phyloP scores from a whole-genome alignment of 2,888 invertebrate species.

The Hypselothyrea guttata region DNA sequence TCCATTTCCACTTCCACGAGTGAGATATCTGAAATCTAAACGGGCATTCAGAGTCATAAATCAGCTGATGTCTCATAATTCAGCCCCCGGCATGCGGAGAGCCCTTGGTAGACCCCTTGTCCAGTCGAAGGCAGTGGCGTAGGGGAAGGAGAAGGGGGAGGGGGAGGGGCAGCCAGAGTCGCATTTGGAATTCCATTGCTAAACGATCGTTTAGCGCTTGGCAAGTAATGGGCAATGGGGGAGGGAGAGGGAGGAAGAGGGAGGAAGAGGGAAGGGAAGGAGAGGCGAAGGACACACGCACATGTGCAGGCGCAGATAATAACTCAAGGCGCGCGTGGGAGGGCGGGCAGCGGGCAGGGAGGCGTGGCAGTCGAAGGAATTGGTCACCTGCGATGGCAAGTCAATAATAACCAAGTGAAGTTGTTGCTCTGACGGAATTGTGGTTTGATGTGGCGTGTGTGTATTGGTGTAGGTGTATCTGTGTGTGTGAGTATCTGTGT shows the following conservation, averaged over 20 bases:
- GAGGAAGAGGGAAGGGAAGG: slow-evolving; percentile 1
- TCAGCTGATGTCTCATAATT: slow-evolving; percentile 62
- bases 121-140: background rate
- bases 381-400: slow-evolving; percentile 34
- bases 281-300: slow-evolving; percentile 43
- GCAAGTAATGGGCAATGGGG: slow-evolving; percentile 29
- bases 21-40: slow-evolving; percentile 50
- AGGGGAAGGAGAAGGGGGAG: too few species aligned
- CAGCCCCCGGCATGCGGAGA: slow-evolving; percentile 27
- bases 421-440: slow-evolving; percentile 20
- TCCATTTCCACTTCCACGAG: slow-evolving; percentile 8
- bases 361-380: slow-evolving; percentile 1
- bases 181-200: slow-evolving; percentile 45
- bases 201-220: slow-evolving; percentile 69
- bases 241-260: background rate
- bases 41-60: slow-evolving; percentile 57
- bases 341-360: background rate
- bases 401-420: slow-evolving; percentile 32
- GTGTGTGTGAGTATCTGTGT: slow-evolving; percentile 8
- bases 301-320: slow-evolving; percentile 46
- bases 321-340: slow-evolving; percentile 29
- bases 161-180: too few species aligned
- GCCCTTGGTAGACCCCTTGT: background rate
- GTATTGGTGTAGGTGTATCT: too few species aligned
- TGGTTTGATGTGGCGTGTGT: slow-evolving; percentile 7